Base-by-base conservation (phyloP, 2,113 vertebrate species). In the Camelus dromedarius region DNA sequence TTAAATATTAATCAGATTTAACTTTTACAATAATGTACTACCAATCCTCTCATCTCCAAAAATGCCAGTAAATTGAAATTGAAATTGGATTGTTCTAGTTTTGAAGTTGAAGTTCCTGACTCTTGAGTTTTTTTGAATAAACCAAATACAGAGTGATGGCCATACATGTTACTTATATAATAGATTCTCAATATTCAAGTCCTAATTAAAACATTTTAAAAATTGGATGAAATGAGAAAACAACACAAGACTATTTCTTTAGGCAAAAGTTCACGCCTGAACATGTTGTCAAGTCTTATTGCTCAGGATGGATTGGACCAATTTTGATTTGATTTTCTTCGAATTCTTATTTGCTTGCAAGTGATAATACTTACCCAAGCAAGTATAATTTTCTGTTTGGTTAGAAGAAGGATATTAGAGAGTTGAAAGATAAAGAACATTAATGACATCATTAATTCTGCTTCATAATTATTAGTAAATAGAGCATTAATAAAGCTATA, bases 1-100 rank as follows among this genome's bases (percentile, higher is more conserved):
- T 98, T 98, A 98, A 98, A 97, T 97, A 98, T 98, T 98, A 98
- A 98, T 98, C 97, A 98, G 54, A 98, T 98, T 98, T 98, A 98
- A 98, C 96, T 98, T 98, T 98, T 89, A 96, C 69, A 98, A 94
- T 98, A 97, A 97, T 97, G 90, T 64, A 95, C 87, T 96, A 97
- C 95, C 79, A 98, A 94, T 98, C 85, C 89, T 96, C 85, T 97
- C 97, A 96, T 97, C 92, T 98, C 93, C 81, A 95, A 87, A 97
- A 96, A 97, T 97, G 96, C 0, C 35, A 97, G 93, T 97, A 95
- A 95, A 98, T 98, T 96, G 89, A 95, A 95, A 98, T 98, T 96
- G 89, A 98, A 98, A 97, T 95, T 98, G 95, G 48, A 97, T 98
- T 97, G 96, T 90, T 66, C 72, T 97, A 89, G 77, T 97, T 98